Conservation (phyloP, 2,888 invertebrate genomes). For the Agrochola lychnidis region DNA sequence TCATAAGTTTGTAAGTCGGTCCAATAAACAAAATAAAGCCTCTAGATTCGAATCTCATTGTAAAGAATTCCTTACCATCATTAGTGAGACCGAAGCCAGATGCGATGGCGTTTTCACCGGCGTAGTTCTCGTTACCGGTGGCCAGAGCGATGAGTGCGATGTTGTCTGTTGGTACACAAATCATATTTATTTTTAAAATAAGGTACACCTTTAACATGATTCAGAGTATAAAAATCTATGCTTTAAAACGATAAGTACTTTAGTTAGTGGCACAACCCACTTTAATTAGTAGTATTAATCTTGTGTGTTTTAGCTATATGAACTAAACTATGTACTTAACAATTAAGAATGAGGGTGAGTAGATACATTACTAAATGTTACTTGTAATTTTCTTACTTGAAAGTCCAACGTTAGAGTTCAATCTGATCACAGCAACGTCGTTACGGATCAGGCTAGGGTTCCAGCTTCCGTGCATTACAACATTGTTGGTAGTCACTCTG, state of each 20-base stretch:
- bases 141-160: slow-evolving; percentile 72
- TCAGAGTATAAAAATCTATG: neutral
- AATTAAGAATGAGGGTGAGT: neutral
- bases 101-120: slow-evolving; percentile 71
- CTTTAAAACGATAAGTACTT: neutral
- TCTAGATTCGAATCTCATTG: too few relatives aligned
- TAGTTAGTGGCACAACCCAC: neutral
- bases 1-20: neutral
- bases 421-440: slow-evolving; percentile 75
- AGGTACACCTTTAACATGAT: neutral
- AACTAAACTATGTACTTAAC: neutral
- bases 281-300: neutral
- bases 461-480: slow-evolving; percentile 75
- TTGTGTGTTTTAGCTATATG: neutral
- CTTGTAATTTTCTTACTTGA: slow-evolving; percentile 17
- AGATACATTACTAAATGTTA: too few relatives aligned
- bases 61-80: slow-evolving; percentile 13
- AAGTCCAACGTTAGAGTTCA: slow-evolving; percentile 9
- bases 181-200: neutral
- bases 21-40: neutral
- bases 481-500: slow-evolving; percentile 67
- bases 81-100: slow-evolving; percentile 78
- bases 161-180: slow-evolving; percentile 52
- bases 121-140: slow-evolving; percentile 68
- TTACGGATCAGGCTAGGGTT: slow-evolving; percentile 71